Conservation (phyloP, 2,113 vertebrate species). For the Ahaetulla prasina region DNA sequence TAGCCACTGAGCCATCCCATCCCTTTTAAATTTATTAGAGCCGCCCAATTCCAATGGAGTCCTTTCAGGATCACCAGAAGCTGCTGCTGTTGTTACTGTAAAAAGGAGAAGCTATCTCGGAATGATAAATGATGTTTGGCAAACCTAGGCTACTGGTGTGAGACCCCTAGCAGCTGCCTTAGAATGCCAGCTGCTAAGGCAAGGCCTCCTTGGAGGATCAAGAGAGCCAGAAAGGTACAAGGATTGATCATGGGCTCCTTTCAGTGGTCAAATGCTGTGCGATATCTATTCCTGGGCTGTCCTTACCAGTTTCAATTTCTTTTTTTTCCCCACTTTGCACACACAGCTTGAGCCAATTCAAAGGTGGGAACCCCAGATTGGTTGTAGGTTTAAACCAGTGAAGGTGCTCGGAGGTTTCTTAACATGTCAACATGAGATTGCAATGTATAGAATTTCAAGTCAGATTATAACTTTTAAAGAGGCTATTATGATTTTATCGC, state of each 20-base stretch:
- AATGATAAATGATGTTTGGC: neutral
- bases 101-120: neutral
- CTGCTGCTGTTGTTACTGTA: neutral
- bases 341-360: neutral
- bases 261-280: neutral
- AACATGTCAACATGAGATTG: conserved; percentile 48
- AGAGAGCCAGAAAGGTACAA: neutral
- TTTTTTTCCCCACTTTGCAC: neutral
- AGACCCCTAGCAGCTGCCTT: neutral
- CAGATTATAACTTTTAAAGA: conserved; percentile 80
- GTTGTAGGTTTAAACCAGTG: conserved; percentile 60
- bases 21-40: neutral
- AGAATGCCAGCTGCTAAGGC: neutral
- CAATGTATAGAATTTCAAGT: conserved; percentile 65
- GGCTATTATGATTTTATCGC: conserved; percentile 83
- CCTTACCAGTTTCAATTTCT: neutral
- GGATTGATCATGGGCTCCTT: neutral
- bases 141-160: neutral
- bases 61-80: neutral
- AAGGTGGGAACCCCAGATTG: conserved; percentile 21
- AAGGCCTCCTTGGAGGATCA: neutral
- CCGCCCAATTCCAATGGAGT: neutral
- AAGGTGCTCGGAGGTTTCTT: conserved; percentile 32
- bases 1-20: too few species aligned
- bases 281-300: neutral